A percentile compares a stretch with the other conserved stretches of the same genome.
Evolutionary conservation across 2,888 invertebrate species (phyloP).

Genomic region (Gortyna flavago): DNA sequence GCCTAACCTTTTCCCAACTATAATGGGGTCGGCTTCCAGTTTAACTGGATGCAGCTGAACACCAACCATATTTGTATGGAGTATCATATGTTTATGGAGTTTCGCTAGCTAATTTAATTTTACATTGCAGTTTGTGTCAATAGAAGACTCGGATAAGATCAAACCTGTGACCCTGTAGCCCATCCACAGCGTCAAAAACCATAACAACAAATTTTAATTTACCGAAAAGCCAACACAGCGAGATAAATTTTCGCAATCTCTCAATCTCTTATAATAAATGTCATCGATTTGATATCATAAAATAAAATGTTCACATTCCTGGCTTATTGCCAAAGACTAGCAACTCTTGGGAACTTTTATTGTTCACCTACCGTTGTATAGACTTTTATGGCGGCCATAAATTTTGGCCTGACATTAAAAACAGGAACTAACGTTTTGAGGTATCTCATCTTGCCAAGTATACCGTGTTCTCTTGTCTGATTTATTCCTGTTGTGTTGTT

Average conservation of each 20-base stretch:
- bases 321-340: slow-evolving; percentile 33
- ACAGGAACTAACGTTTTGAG: slow-evolving; percentile 47
- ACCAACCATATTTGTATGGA: no score
- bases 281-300: slow-evolving; percentile 26
- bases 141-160: background rate
- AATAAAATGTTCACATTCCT: slow-evolving; percentile 1
- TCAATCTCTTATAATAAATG: slow-evolving; percentile 16
- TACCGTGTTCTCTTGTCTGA: background rate
- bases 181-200: background rate
- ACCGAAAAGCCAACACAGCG: background rate
- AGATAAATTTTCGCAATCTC: background rate
- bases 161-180: background rate
- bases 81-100: no score
- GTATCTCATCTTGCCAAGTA: slow-evolving; percentile 37
- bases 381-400: slow-evolving; percentile 41
- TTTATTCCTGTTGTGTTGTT: background rate
- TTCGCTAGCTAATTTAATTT: no score
- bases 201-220: background rate
- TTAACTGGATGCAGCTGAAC: no score
- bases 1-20: no score
- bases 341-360: slow-evolving; percentile 36
- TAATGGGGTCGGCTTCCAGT: no score
- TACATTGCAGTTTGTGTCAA: no score
- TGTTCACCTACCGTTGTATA: slow-evolving; percentile 1
- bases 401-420: background rate